Evolutionary conservation across 2,888 invertebrate genomes (phyloP), one percentile per base, ranked within the genome.

Genomic region (Acanthococcus lagerstroemiae): DNA sequence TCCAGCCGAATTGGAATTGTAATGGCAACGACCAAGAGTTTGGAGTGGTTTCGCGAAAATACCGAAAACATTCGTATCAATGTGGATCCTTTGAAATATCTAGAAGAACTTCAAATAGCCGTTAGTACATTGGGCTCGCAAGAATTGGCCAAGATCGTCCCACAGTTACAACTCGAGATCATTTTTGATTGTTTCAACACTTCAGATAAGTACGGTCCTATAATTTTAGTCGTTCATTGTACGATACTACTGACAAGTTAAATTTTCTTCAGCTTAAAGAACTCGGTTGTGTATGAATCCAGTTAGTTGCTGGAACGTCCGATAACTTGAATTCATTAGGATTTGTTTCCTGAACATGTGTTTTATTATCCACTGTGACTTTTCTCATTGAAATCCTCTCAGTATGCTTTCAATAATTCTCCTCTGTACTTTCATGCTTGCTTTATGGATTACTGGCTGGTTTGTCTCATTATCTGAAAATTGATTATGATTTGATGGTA

Each of bases 161-260:
- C 61, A 12, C 25, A 61, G 25, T 52, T 61, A 52, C 61, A 61
- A 30, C 21, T 61, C 30, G 50, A 37, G 22, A 22, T 82, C 71
- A 79, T 87, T 65, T 81, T 85, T 68, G 81, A 84, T 48, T 86
- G 86, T 71, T 75, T 86, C 30, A 82, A 85, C 72, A 77, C 79
- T 67, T 76, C 78, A 7, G 79, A 78, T 63, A 73, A 72, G 79
- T 79, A 76, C 75, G 77, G 73, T 58, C 15, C n/a, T 44, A 17
- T 12, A 9, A 12, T 4, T 54, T 4, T 21, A 27, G 19, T 27
- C 12, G 17, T 21, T 21, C 19, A 24, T 6, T n/a, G 7, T 54
- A 55, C 3, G 6, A 55, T 22, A 7, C 2, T 55, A 30, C 7
- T 27, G 30, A 9, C 19, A 6, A 9, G 26, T 27, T 55, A 19